Conservation (phyloP, 2,113 vertebrate species). For the Carassius gibelio region DNA sequence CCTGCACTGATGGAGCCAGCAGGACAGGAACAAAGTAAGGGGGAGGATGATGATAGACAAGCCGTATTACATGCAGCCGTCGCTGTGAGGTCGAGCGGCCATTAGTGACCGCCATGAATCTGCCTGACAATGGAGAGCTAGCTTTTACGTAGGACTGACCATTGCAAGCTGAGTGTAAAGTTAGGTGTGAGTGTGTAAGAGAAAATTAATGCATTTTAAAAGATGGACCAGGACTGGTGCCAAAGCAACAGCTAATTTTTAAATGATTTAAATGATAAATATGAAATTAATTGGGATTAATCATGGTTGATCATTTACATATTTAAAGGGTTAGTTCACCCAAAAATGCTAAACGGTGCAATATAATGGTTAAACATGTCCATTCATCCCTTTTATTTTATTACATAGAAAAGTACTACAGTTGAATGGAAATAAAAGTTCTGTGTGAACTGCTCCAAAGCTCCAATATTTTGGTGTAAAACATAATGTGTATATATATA, state of each 20-base stretch:
- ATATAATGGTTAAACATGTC: no score
- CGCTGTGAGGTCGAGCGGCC: not conserved
- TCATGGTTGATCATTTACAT: no score
- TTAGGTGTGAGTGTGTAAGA: not conserved
- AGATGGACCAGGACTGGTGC: not conserved
- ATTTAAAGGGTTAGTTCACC: not conserved
- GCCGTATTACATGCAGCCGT: slow-evolving; percentile 9
- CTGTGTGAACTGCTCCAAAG: no score
- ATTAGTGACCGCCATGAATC: not conserved
- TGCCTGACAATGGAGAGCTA: not conserved
- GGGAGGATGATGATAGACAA: slow-evolving; percentile 31
- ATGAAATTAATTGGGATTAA: not conserved
- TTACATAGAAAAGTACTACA: no score
- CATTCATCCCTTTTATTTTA: no score
- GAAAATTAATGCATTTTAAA: not conserved
- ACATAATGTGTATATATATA: no score
- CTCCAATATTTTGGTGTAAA: no score
- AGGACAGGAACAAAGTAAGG: slow-evolving; percentile 9
- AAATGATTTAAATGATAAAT: not conserved
- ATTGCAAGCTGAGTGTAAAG: not conserved
- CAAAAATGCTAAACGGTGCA: not conserved
- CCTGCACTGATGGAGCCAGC: slow-evolving; percentile 38
- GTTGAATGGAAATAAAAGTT: no score
- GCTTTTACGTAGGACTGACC: not conserved
- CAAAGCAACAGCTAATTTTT: not conserved